Conservation (phyloP, 1,140 invertebrate species). For the Archegozetes longisetosus region DNA sequence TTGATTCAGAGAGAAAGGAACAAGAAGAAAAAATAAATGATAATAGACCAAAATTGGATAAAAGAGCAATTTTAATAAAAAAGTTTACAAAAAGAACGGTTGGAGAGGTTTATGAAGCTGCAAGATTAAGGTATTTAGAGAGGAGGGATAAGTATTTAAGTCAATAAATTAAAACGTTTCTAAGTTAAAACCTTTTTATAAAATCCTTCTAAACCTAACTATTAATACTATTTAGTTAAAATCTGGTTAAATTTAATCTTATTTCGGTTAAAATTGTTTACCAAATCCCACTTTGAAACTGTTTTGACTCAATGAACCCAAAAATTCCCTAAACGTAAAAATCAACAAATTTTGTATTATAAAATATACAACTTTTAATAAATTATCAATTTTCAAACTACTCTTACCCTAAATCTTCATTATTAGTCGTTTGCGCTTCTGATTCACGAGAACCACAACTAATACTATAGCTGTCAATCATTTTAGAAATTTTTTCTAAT, state of each 20-base stretch:
- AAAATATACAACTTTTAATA: neutral
- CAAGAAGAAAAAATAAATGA: conserved; percentile 11
- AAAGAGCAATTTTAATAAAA: conserved; percentile 9
- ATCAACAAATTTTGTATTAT: neutral
- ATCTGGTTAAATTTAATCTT: too few relatives aligned
- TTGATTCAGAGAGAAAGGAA: neutral
- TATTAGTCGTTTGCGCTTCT: neutral
- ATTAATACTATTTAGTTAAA: neutral
- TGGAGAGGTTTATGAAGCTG: conserved; percentile 56
- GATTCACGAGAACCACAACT: neutral
- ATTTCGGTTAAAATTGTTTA: neutral
- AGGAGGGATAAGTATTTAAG: conserved; percentile 36
- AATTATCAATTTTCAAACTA: neutral
- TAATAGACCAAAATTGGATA: conserved; percentile 6
- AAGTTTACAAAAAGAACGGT: conserved; percentile 51
- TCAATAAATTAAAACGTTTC: neutral
- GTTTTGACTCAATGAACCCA: neutral
- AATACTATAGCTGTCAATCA: conserved; percentile 6
- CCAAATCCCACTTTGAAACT: neutral
- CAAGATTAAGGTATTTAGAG: conserved; percentile 58
- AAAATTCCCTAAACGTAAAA: neutral
- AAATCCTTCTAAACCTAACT: neutral
- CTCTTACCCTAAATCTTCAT: conserved; percentile 10
- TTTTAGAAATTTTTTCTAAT: conserved; percentile 14
- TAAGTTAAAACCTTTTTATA: neutral